Evolutionary conservation across 2,113 vertebrate genomes (phyloP), one percentile per base, ranked within the genome.

Genomic region (Corynorhinus townsendii): DNA sequence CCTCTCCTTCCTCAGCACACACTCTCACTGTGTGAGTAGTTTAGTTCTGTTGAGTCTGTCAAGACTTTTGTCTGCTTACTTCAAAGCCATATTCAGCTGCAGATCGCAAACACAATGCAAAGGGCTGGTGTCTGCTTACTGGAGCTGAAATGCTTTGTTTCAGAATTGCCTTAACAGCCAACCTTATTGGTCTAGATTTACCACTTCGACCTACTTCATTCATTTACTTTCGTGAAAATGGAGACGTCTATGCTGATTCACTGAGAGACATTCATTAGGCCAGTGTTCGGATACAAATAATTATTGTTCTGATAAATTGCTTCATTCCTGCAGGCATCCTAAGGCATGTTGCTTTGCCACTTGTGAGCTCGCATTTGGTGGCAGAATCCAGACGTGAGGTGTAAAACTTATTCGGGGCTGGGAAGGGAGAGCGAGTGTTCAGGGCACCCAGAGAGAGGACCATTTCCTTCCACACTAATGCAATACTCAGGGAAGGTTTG

Each of bases 181-280:
- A 87, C 0, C 72, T 83, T 82, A 54, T 88, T 87, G 64, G 80
- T 81, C 86, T 97, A 94, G 93, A 87, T 89, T 97, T 96, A 90
- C 84, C 93, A 38, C 68, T 79, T 91, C 22, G 24, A 85, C 95
- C 87, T 90, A 47, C 28, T 95, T 38, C 56, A 94, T 88, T 97
- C 95, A 95, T 52, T 73, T 81, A 96, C 88, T 49, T 47, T 95
- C 81, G 79, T 52, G 86, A 87, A 96, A 92, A 91, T 28, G 20
- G 92, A 95, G 76, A 80, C 79, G 79, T 97, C 96, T 95, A 88
- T 95, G 82, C 68, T 71, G 62, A 77, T 80, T 85, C 33, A 14
- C 86, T 38, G 69, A 96, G 96, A 94, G 54, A 28, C 20, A 45
- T 80, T 72, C 40, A 71, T 64, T 73, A 90, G 43, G 73, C 47